Conservation (phyloP, 2,797 vertebrate species). For the Chloroceryle inda region DNA sequence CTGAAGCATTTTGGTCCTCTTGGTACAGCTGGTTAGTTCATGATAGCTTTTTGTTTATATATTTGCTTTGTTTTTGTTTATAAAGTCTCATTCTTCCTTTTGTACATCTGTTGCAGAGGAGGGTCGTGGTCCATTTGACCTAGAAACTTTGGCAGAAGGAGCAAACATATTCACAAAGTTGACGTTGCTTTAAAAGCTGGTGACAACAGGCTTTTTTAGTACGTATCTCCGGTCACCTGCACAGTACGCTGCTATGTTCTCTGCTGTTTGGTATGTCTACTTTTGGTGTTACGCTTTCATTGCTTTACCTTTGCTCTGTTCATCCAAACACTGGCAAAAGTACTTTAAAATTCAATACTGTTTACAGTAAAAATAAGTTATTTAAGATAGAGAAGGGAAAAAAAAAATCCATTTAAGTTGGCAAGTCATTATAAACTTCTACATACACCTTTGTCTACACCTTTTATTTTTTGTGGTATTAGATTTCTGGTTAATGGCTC, state of each 20-base stretch:
- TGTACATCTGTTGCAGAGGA: conserved; percentile 74
- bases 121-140: conserved; percentile 82
- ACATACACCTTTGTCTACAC: conserved; percentile 12
- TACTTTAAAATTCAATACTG: conserved; percentile 1
- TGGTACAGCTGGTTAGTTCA: conserved; percentile 73
- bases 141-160: conserved; percentile 87
- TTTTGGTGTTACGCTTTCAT: conserved; percentile 26
- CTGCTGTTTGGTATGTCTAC: conserved; percentile 31
- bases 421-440: conserved; percentile 38
- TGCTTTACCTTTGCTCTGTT: conserved; percentile 50
- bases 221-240: neutral
- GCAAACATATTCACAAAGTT: conserved; percentile 82
- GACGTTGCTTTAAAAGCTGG: conserved; percentile 66
- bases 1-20: conserved; percentile 83
- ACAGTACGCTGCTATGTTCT: neutral
- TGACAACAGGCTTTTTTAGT: conserved; percentile 54
- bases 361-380: conserved; percentile 45
- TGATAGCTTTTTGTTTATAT: conserved; percentile 20
- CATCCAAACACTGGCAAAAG: conserved; percentile 26
- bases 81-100: conserved; percentile 83
- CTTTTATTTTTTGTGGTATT: neutral
- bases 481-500: conserved; percentile 59
- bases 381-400: conserved; percentile 43
- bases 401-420: conserved; percentile 25
- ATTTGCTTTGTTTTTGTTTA: conserved; percentile 52